Evolutionary conservation across 1,140 invertebrate genomes (phyloP), one percentile per base, ranked within the genome.

Genomic region (Macrosteles quadrilineatus): DNA sequence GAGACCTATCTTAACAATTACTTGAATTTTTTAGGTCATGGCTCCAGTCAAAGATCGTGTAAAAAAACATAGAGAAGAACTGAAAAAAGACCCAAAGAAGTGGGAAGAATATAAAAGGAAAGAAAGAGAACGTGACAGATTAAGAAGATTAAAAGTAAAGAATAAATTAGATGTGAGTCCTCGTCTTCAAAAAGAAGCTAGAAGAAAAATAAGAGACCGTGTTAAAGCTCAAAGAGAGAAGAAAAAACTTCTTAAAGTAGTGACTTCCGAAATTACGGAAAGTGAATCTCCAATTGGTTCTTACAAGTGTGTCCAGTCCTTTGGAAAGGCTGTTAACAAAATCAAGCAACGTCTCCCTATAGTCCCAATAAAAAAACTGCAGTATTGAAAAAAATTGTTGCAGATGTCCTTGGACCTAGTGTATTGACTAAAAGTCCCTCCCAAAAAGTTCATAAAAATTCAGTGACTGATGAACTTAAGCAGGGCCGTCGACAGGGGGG

Each of bases 101-200:
- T 63, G 30, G 14, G 59, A 63, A 63, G 59, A 63, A 29, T 63
- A 63, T 19, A 63, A 63, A 29, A 63, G n/a, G 59, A 63, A 63
- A 29, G 59, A 63, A 63, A 63, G 59, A 63, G 59, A 63, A 29
- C n/a, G 59, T n/a, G 30, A 32, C 27, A 11, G 27, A 32, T 9
- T 27, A 29, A 27, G 59, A 21, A 63, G 59, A 63, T 12, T 29
- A 63, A 63, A 63, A 3, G 25, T 9, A 29, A 63, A 32, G 6
- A 29, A 63, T 4, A 63, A 63, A 23, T 29, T 63, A 32, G 2
- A 63, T 23, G 27, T 6, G 6, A 9, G 47, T 53, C 47, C 47
- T 53, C n/a, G 47, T 6, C 47, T 53, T 4, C 6, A 53, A 53
- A n/a, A 4, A n/a, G 23, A 53, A 6, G 17, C 47, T 25, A n/a